Conservation (phyloP, 2,888 invertebrate genomes). For the Limenitis camilla region DNA sequence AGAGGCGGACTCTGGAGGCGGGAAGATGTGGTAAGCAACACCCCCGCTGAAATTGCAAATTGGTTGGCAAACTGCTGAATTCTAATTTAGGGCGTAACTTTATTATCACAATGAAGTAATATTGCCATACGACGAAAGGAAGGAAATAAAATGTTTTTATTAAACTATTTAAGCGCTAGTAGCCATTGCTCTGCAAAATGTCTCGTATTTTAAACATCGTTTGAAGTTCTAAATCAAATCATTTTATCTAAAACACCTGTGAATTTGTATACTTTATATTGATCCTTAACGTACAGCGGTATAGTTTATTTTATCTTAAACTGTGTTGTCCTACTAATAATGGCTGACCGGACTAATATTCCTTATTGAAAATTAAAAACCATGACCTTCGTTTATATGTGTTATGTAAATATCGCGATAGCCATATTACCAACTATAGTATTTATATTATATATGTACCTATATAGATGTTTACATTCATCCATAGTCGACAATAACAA, state of each 20-base stretch:
- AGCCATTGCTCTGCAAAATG: constrained; percentile 10
- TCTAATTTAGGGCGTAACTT: constrained; percentile 28
- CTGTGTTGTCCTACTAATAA: not conserved
- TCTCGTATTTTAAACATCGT: constrained; percentile 16
- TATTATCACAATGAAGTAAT: constrained; percentile 1
- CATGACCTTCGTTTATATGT: constrained; percentile 16
- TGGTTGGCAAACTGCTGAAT: constrained; percentile 29
- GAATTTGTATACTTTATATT: not conserved
- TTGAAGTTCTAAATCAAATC: constrained; percentile 16
- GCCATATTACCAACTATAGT: too few relatives aligned
- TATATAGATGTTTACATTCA: too few relatives aligned
- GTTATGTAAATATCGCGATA: not conserved
- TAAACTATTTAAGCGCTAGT: not conserved
- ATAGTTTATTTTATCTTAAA: constrained; percentile 7
- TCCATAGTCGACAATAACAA: too few relatives aligned
- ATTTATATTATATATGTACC: too few relatives aligned
- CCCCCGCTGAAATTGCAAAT: constrained; percentile 33
- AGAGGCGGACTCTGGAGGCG: constrained; percentile 57
- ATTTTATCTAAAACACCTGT: constrained; percentile 24
- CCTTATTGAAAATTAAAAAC: constrained; percentile 5
- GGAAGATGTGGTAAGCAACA: constrained; percentile 33
- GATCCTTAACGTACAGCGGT: not conserved
- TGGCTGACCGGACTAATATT: too few relatives aligned
- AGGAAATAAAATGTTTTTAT: not conserved
- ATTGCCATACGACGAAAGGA: not conserved